Evolutionary conservation across 2,888 invertebrate genomes (phyloP).

Genomic region (Trissoscelio sp.): DNA sequence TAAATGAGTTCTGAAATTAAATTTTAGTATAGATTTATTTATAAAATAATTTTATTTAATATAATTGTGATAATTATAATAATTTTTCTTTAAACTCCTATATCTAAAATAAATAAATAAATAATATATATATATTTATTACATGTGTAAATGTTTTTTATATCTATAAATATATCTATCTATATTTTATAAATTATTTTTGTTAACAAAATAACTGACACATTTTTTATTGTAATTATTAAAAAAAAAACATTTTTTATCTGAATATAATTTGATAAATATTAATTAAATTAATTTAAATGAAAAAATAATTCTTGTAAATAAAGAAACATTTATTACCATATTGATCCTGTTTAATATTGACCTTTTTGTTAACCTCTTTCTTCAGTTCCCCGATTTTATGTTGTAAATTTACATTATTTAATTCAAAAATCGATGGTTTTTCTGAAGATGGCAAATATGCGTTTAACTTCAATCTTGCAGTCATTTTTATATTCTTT

Average conservation of each 20-base stretch:
- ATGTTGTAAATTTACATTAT: conserved; percentile 86
- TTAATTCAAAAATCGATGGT: conserved; percentile 85
- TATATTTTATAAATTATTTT: no score
- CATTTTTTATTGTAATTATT: no score
- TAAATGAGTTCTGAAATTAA: neutral
- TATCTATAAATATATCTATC: no score
- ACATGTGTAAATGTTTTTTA: no score
- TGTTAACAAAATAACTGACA: no score
- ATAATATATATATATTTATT: no score
- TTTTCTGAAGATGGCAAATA: conserved; percentile 84
- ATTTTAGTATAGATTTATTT: neutral
- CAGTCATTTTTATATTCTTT: conserved; percentile 69
- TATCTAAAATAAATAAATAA: no score
- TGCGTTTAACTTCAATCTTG: conserved; percentile 83
- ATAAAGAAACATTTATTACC: no score
- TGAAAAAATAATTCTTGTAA: neutral
- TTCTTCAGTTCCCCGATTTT: conserved; percentile 86
- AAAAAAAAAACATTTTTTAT: no score
- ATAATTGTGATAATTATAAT: no score
- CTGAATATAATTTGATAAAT: neutral
- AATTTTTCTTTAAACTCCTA: no score
- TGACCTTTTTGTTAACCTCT: conserved; percentile 85
- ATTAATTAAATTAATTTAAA: neutral
- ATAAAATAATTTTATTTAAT: no score
- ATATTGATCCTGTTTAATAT: conserved; percentile 85